Evolutionary conservation across 2,797 vertebrate genomes (phyloP).

Genomic region (Sternotherus odoratus): DNA sequence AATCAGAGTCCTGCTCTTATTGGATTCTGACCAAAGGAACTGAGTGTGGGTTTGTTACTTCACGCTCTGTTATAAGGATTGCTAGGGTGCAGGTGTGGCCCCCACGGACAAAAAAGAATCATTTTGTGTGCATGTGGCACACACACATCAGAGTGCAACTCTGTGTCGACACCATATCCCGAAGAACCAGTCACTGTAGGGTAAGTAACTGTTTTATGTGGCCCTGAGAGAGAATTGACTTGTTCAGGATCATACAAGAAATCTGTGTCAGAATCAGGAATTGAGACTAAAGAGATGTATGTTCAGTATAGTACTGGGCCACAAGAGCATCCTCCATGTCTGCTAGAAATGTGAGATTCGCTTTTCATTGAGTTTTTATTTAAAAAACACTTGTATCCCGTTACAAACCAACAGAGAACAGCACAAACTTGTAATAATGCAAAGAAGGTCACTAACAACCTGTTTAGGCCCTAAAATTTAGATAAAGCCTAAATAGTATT

Average conservation of each 20-base stretch:
- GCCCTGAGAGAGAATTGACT: conserved; percentile 8
- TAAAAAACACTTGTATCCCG: neutral
- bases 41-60: neutral
- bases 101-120: neutral
- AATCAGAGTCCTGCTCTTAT: neutral
- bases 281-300: neutral
- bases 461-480: neutral
- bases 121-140: neutral
- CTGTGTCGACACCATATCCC: neutral
- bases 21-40: neutral
- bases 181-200: neutral
- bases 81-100: neutral
- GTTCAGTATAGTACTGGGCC: neutral
- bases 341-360: neutral
- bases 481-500: neutral
- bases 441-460: neutral
- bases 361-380: neutral
- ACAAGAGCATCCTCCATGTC: neutral
- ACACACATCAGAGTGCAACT: neutral
- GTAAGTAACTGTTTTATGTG: neutral
- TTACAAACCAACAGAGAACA: neutral
- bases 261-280: neutral
- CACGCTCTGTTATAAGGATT: neutral
- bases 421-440: neutral
- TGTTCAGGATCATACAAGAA: neutral